These are phyloP conservation scores for Colletes gigas DNA, from an alignment of 1,140 invertebrate genomes.

Conservation along the genomic window DNA sequence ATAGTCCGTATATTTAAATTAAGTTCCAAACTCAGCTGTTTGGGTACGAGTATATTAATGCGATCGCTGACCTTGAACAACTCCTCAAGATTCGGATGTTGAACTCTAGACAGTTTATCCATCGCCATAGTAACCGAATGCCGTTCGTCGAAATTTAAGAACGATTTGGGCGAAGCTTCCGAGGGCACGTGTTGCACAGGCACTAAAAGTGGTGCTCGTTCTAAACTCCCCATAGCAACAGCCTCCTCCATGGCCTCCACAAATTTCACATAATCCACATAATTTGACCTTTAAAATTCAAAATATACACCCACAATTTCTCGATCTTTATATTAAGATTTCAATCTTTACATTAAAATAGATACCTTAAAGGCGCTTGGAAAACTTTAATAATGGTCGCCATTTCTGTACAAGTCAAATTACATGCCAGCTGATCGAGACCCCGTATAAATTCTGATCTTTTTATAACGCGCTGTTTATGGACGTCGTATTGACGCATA, in stretches of 20 bases:
- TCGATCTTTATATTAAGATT: too few species aligned
- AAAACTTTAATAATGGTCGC: conserved; percentile 84
- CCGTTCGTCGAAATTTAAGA: conserved; percentile 87
- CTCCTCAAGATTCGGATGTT: conserved; percentile 84
- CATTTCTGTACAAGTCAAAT: conserved; percentile 83
- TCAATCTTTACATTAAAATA: background rate
- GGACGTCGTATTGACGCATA: conserved; percentile 83
- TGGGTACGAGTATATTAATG: background rate
- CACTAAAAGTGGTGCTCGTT: conserved; percentile 84
- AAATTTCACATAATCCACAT: conserved; percentile 85
- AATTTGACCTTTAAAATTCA: conserved; percentile 79
- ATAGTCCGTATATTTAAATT: background rate
- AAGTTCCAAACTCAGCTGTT: background rate
- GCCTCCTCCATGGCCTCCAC: conserved; percentile 84
- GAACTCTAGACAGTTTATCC: conserved; percentile 82
- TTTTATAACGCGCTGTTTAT: conserved; percentile 83
- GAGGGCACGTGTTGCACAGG: conserved; percentile 85
- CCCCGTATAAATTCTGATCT: conserved; percentile 85
- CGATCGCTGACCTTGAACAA: conserved; percentile 80
- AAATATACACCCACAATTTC: background rate
- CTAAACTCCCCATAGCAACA: conserved; percentile 83
- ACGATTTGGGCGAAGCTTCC: conserved; percentile 82
- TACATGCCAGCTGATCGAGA: conserved; percentile 83
- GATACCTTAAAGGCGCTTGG: conserved; percentile 71
- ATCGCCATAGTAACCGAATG: conserved; percentile 82